Evolutionary conservation across 2,888 invertebrate genomes (phyloP).

Genomic region (Acanthosepion pharaonis): DNA sequence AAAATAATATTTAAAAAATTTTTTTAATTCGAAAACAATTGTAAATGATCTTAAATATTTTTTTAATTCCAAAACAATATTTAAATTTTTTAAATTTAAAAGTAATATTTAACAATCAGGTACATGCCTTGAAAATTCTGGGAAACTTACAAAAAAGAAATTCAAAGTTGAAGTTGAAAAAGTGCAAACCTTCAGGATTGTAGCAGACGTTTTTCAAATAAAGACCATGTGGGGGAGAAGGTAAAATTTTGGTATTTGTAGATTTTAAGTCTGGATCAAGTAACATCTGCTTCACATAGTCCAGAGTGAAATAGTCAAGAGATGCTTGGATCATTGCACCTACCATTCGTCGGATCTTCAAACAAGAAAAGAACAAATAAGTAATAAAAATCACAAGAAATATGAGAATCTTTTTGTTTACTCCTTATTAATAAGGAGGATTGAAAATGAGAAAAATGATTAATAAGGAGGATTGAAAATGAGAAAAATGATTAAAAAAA

Average conservation of each 20-base stretch:
- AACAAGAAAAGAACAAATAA: background rate
- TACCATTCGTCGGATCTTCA: constrained; percentile 47
- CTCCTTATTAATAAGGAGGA: too few relatives aligned
- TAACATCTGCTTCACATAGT: background rate
- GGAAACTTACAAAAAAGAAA: background rate
- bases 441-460: too few relatives aligned
- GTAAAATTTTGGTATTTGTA: background rate
- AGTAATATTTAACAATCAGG: too few relatives aligned
- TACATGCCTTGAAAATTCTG: too few relatives aligned
- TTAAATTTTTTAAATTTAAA: too few relatives aligned
- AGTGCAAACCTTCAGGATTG: constrained; percentile 34
- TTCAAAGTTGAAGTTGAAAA: background rate
- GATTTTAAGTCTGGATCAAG: background rate
- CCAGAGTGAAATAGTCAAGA: background rate
- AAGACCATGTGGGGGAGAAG: constrained; percentile 43
- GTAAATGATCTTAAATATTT: too few relatives aligned
- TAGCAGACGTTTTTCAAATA: constrained; percentile 44
- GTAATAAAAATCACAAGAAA: background rate
- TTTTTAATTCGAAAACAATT: too few relatives aligned
- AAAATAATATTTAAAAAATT: too few relatives aligned
- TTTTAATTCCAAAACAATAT: too few relatives aligned
- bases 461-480: too few relatives aligned
- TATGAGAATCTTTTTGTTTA: background rate
- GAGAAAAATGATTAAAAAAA: background rate
- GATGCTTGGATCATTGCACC: constrained; percentile 42